These are phyloP conservation scores for Nerophis ophidion DNA, from an alignment of 2,113 vertebrate species.

Conservation along the genomic window DNA sequence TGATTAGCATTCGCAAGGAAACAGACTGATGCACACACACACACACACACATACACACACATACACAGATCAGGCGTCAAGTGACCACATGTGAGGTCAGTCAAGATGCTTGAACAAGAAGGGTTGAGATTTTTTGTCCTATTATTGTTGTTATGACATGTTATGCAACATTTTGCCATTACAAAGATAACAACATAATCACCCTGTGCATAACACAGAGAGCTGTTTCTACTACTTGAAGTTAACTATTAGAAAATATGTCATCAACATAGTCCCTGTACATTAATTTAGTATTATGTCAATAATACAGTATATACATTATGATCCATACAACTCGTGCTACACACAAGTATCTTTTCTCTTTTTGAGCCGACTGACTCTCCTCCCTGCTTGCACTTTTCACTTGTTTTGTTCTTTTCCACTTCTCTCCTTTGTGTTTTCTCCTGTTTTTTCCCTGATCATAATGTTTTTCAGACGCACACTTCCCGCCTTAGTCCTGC, in stretches of 20 bases:
- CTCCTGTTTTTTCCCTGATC: conserved; percentile 50
- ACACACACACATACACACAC: conserved; percentile 22
- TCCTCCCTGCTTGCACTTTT: conserved; percentile 30
- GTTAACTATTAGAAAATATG: no score
- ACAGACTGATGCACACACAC: conserved; percentile 36
- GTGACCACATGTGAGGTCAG: conserved; percentile 54
- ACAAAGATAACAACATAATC: neutral
- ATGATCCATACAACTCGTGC: no score
- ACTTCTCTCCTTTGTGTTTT: conserved; percentile 31
- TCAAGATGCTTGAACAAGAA: conserved; percentile 36
- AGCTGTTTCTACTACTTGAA: no score
- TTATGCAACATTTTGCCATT: neutral
- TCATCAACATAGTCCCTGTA: no score
- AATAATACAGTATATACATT: no score
- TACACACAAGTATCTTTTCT: conserved; percentile 2
- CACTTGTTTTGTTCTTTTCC: conserved; percentile 37
- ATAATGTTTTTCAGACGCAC: conserved; percentile 50
- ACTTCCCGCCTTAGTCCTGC: conserved; percentile 35
- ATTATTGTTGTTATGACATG: conserved; percentile 17
- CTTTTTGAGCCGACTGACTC: conserved; percentile 32
- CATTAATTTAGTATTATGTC: no score
- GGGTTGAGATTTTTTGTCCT: conserved; percentile 43
- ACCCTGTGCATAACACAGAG: no score
- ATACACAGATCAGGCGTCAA: conserved; percentile 48
- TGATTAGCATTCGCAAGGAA: conserved; percentile 84